phyloP scores from a whole-genome alignment of 2,797 vertebrate species.

The Sardinella longiceps region DNA sequence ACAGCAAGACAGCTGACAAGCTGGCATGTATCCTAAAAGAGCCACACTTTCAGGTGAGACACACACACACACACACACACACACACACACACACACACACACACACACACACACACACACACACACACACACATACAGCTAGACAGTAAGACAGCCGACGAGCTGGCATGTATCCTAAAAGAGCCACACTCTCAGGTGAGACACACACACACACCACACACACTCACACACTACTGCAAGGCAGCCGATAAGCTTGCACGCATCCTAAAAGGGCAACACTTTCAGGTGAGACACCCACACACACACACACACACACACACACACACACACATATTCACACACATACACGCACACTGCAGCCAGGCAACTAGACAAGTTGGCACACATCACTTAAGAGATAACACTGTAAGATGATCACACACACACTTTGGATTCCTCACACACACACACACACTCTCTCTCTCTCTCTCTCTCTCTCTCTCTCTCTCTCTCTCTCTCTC shows the following conservation, averaged over 20 bases:
- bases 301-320: neutral
- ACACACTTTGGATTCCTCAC: neutral
- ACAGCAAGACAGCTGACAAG: conserved; percentile 76
- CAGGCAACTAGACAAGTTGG: too few species aligned
- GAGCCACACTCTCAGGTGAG: neutral
- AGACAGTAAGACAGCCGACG: too few species aligned
- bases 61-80: conserved; percentile 18
- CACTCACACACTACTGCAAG: neutral
- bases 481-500: neutral
- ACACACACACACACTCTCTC: neutral
- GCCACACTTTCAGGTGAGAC: conserved; percentile 86
- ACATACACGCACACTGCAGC: too few species aligned
- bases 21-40: conserved; percentile 59
- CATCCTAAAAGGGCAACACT: neutral
- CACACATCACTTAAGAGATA: too few species aligned
- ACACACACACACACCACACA: conserved; percentile 12
- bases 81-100: neutral
- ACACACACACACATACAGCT: neutral
- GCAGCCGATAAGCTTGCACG: neutral
- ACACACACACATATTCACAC: too few species aligned
- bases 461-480: neutral
- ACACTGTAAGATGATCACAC: neutral
- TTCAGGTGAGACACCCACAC: neutral
- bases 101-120: neutral
- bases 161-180: neutral